These are phyloP conservation scores for Indri indri DNA, from an alignment of 2,113 vertebrate genomes.

Conservation along the genomic window DNA sequence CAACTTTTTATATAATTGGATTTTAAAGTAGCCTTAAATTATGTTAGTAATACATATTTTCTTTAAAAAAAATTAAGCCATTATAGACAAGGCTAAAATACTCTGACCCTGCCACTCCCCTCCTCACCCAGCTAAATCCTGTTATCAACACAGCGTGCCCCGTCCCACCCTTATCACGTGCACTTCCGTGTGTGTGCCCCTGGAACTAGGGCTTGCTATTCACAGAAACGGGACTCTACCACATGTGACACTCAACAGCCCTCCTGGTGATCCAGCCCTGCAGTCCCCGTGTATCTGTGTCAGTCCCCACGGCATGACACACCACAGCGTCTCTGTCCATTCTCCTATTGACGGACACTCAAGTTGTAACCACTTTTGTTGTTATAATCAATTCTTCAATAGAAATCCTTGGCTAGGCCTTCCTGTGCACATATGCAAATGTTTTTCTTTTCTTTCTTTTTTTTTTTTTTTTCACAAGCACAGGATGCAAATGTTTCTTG, in stretches of 20 bases:
- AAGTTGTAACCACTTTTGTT: rapidly evolving
- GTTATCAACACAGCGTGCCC: rapidly evolving
- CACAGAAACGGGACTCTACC: rapidly evolving
- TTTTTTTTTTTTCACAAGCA: too few relatives aligned
- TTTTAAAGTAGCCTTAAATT: neutral
- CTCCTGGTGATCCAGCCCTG: neutral
- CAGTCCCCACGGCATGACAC: rapidly evolving
- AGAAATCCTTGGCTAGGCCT: neutral
- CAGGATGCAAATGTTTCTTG: neutral
- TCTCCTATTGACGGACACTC: rapidly evolving
- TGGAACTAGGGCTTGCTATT: rapidly evolving
- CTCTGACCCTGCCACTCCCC: neutral
- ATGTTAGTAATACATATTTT: neutral
- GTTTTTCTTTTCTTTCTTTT: too few relatives aligned
- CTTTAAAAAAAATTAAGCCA: neutral
- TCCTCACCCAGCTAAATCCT: neutral
- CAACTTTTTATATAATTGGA: neutral
- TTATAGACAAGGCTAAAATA: neutral
- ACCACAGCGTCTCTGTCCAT: rapidly evolving
- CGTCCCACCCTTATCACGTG: rapidly evolving
- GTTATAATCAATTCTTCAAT: neutral
- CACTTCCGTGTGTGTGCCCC: rapidly evolving
- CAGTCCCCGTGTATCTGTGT: rapidly evolving
- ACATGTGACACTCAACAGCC: rapidly evolving
- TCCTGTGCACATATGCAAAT: rapidly evolving